Percentiles rank a stretch among this genome's conserved stretches.
Conservation (phyloP, 2,888 invertebrate genomes). For the Lasioglossum vierecki region DNA sequence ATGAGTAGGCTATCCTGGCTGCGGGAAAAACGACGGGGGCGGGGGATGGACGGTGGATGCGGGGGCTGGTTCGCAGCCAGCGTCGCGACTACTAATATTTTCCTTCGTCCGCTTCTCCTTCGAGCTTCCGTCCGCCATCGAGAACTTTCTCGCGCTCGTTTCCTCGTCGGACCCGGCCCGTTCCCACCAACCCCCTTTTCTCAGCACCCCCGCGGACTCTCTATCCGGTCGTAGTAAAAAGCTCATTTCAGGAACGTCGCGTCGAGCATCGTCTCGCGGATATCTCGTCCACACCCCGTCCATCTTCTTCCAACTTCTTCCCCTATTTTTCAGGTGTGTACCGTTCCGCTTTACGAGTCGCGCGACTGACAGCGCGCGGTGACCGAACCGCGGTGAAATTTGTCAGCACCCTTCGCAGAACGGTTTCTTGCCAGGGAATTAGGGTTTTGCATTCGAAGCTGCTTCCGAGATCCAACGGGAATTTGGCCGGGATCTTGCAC, state of each 20-base stretch:
- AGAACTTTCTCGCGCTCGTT: slow-evolving; percentile 37
- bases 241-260: slow-evolving; percentile 62
- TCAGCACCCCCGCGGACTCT: background rate
- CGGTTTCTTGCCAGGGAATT: background rate
- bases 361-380: background rate
- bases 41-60: slow-evolving; percentile 4
- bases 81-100: slow-evolving; percentile 45
- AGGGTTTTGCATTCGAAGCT: background rate
- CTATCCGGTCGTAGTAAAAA: slow-evolving; percentile 61
- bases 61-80: slow-evolving; percentile 17
- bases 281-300: slow-evolving; percentile 36
- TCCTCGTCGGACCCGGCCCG: slow-evolving; percentile 18
- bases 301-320: background rate
- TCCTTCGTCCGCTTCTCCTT: slow-evolving; percentile 32
- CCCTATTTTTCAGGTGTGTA: slow-evolving; percentile 2
- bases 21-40: background rate
- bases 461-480: background rate
- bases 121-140: slow-evolving; percentile 31
- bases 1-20: slow-evolving; percentile 22
- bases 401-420: background rate
- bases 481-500: background rate
- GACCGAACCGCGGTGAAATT: background rate
- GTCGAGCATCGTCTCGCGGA: slow-evolving; percentile 47
- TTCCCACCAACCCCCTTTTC: slow-evolving; percentile 8
- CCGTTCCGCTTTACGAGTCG: slow-evolving; percentile 18